Conservation (phyloP, 2,888 invertebrate species). For the Ennomos erosarius region DNA sequence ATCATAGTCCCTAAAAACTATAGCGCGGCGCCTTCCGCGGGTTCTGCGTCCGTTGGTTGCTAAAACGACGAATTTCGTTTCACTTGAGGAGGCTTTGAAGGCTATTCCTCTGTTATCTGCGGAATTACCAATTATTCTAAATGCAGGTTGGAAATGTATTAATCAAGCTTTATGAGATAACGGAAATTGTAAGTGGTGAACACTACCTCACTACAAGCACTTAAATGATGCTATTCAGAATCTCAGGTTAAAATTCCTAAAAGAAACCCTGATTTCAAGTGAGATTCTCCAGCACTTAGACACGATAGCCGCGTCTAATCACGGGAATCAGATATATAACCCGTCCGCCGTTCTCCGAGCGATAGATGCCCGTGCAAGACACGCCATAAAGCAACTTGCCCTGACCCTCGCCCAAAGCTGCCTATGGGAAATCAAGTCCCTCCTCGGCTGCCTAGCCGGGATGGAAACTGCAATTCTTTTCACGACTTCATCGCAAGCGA, state of each 20-base stretch:
- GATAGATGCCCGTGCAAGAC: not conserved
- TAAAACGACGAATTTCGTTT: too few species aligned
- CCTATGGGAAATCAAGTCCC: not conserved
- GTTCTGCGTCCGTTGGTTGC: too few species aligned
- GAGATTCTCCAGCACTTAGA: not conserved
- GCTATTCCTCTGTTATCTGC: too few species aligned
- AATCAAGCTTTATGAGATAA: too few species aligned
- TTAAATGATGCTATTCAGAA: not conserved
- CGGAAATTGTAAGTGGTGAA: too few species aligned
- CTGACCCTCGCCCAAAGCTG: constrained; percentile 1
- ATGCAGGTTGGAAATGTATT: too few species aligned
- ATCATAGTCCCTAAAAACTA: too few species aligned
- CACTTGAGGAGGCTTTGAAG: too few species aligned
- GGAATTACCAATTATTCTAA: too few species aligned
- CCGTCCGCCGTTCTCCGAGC: not conserved
- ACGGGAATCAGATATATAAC: not conserved
- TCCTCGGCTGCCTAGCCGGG: not conserved
- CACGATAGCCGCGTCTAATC: not conserved
- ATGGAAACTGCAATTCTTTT: not conserved
- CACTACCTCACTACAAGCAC: too few species aligned
- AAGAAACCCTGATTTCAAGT: not conserved
- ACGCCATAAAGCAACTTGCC: not conserved
- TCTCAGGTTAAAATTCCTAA: not conserved
- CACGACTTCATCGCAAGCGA: not conserved
- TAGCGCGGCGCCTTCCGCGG: too few species aligned